Percentiles rank a stretch among this genome's conserved stretches.
These are phyloP conservation scores for Macrochelys suwanniensis DNA, from an alignment of 2,797 vertebrate genomes.

Conservation along the genomic window DNA sequence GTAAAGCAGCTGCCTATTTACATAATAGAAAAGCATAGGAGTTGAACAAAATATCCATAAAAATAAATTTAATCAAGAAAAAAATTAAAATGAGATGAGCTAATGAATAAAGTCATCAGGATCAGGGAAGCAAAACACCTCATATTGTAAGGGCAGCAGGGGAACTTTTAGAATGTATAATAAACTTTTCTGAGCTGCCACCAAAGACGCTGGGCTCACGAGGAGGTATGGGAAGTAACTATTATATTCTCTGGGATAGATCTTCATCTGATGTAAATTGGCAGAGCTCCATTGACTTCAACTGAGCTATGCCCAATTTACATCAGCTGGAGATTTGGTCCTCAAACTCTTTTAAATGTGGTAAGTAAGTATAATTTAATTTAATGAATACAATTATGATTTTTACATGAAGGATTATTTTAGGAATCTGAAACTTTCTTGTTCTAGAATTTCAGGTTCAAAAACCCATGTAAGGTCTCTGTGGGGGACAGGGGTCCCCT, in stretches of 20 bases:
- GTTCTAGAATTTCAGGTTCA: not conserved
- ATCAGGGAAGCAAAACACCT: not conserved
- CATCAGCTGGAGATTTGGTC: constrained; percentile 4
- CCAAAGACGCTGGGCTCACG: not conserved
- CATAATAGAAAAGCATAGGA: not conserved
- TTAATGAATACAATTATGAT: not conserved
- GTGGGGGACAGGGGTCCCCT: not conserved
- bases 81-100: not conserved
- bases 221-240: not conserved
- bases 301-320: constrained; percentile 29
- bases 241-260: not conserved
- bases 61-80: constrained; percentile 64
- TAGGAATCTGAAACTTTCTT: constrained; percentile 10
- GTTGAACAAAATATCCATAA: constrained; percentile 2
- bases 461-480: not conserved
- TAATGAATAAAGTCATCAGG: constrained; percentile 8
- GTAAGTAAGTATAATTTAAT: constrained; percentile 22
- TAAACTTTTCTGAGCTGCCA: not conserved
- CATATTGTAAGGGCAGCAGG: not conserved
- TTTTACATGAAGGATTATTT: not conserved
- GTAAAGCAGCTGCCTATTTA: not conserved
- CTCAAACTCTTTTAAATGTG: not conserved
- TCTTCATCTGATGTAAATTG: not conserved
- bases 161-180: not conserved
- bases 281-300: not conserved